phyloP scores from a whole-genome alignment of 1,140 invertebrate species.

The Stegodyphus mimosarum region DNA sequence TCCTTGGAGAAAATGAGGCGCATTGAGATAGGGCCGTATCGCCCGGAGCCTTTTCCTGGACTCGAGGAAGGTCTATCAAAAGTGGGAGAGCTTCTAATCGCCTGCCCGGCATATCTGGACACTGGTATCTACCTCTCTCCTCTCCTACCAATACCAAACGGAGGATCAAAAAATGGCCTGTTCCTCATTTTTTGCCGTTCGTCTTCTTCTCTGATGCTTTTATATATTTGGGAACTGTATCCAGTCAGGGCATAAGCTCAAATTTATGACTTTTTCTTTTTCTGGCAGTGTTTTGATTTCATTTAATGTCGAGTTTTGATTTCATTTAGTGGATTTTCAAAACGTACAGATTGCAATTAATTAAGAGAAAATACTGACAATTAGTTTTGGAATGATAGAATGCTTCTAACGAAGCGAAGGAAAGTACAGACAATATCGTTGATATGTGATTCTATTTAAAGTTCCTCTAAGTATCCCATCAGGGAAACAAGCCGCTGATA shows the following conservation, averaged over 20 bases:
- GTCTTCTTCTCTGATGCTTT: background rate
- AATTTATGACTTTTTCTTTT: constrained; percentile 5
- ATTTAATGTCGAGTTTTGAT: no score
- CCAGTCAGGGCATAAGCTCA: background rate
- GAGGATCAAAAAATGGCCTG: constrained; percentile 6
- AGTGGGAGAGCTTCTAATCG: background rate
- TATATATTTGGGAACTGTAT: background rate
- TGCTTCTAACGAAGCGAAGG: no score
- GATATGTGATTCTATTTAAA: no score
- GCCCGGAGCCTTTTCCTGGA: constrained; percentile 48
- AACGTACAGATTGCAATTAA: no score
- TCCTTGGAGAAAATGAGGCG: constrained; percentile 22
- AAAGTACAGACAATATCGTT: no score
- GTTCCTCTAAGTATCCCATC: no score
- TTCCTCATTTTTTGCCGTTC: background rate
- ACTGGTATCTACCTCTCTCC: constrained; percentile 10
- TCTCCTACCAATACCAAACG: background rate
- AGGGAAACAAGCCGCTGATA: no score
- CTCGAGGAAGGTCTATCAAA: constrained; percentile 44
- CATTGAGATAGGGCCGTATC: constrained; percentile 48
- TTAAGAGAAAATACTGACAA: no score
- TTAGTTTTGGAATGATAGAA: no score
- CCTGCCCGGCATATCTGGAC: constrained; percentile 18
- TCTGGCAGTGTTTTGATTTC: background rate
- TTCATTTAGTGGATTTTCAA: no score